Evolutionary conservation across 2,888 invertebrate genomes (phyloP).

Genomic region (Lithosia quadra): DNA sequence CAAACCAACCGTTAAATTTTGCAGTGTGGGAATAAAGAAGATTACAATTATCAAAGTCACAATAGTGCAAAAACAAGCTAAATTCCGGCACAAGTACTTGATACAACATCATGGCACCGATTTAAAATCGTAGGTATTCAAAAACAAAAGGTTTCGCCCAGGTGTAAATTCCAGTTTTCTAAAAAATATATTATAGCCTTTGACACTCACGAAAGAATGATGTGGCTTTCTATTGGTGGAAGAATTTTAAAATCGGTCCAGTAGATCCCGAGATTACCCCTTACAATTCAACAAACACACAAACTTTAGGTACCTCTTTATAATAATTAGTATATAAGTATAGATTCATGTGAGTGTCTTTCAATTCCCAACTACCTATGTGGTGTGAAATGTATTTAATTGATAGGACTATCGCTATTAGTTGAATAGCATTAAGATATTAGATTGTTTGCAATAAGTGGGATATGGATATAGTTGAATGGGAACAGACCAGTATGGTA

Average conservation of each 20-base stretch:
- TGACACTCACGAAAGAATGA: too few relatives aligned
- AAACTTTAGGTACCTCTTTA: too few relatives aligned
- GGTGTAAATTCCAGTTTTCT: too few relatives aligned
- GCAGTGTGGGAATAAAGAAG: slow-evolving; percentile 13
- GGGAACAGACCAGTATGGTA: too few relatives aligned
- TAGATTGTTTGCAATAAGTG: neutral
- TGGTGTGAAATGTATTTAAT: neutral
- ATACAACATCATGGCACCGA: neutral
- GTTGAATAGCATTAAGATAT: neutral
- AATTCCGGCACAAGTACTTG: neutral
- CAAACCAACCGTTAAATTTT: slow-evolving; percentile 16
- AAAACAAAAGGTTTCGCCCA: neutral
- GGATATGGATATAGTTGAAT: too few relatives aligned
- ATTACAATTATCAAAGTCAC: slow-evolving; percentile 7
- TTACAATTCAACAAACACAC: too few relatives aligned
- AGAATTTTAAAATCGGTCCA: too few relatives aligned
- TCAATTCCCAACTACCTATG: neutral
- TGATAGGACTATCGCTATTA: neutral
- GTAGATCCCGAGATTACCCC: too few relatives aligned
- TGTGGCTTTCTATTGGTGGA: too few relatives aligned
- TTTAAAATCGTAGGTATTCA: neutral
- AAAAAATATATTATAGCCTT: too few relatives aligned
- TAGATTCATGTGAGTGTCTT: neutral
- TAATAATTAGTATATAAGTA: too few relatives aligned
- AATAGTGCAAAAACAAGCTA: slow-evolving; percentile 12